A percentile compares a stretch with the other conserved stretches of the same genome.
Conservation (phyloP, 2,113 vertebrate genomes). For the Dicrurus megarhynchus region DNA sequence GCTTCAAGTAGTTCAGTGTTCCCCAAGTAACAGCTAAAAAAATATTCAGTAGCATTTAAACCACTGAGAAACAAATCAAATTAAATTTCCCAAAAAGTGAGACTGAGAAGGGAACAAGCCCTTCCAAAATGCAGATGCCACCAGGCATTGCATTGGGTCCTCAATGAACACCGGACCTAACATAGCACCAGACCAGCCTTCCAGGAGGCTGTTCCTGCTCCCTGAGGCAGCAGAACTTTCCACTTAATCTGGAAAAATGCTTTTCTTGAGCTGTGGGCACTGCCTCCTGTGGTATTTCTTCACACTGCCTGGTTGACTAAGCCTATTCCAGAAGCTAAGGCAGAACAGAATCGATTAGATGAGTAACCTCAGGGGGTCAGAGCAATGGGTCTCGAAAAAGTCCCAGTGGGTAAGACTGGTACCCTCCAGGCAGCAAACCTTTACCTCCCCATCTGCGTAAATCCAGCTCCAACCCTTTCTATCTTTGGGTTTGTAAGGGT, state of each 20-base stretch:
- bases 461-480: background rate
- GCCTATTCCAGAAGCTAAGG: background rate
- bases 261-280: background rate
- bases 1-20: background rate
- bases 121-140: background rate
- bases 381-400: background rate
- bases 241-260: background rate
- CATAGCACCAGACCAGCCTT: background rate
- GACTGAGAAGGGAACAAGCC: background rate
- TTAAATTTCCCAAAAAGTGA: background rate
- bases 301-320: background rate
- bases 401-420: background rate
- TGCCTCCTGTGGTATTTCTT: background rate
- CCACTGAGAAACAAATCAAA: background rate
- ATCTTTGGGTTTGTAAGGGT: background rate
- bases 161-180: background rate
- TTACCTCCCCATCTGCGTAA: fast-evolving
- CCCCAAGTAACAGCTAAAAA: background rate
- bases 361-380: background rate
- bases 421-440: background rate
- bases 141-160: background rate
- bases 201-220: background rate
- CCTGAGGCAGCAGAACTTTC: background rate
- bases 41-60: background rate
- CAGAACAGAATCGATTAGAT: background rate